These are phyloP conservation scores for Litocranius walleri DNA, from an alignment of 2,113 vertebrate species.

Conservation along the genomic window DNA sequence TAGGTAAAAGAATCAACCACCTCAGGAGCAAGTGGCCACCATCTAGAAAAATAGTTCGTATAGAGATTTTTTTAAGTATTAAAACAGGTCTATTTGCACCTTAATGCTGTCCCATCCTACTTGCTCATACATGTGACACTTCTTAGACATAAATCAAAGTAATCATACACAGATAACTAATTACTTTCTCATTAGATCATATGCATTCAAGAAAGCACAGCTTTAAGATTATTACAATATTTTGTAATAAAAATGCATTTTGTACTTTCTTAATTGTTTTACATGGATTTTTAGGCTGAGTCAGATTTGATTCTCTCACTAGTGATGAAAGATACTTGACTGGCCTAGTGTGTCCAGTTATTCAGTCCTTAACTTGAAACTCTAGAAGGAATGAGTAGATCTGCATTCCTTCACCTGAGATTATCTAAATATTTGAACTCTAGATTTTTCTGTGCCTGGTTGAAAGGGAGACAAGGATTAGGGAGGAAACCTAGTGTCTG, in stretches of 20 bases:
- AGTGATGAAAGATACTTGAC: conserved; percentile 29
- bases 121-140: not conserved
- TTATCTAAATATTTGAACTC: conserved; percentile 55
- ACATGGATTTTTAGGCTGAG: conserved; percentile 15
- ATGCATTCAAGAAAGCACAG: not conserved
- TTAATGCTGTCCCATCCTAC: not conserved
- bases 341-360: conserved; percentile 8
- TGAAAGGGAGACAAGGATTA: conserved; percentile 4
- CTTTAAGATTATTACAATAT: not conserved
- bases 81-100: not conserved
- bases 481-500: not conserved
- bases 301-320: conserved; percentile 27
- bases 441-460: not conserved
- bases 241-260: conserved; percentile 33
- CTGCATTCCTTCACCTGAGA: conserved; percentile 20
- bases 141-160: not conserved
- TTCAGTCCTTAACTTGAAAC: conserved; percentile 26
- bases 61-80: not conserved
- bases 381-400: not conserved
- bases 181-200: not conserved
- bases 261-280: not conserved
- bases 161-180: not conserved
- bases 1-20: conserved; percentile 28
- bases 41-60: not conserved
- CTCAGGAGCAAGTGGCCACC: not conserved